Conservation (phyloP, 2,888 invertebrate species). For the Desoria tigrina region DNA sequence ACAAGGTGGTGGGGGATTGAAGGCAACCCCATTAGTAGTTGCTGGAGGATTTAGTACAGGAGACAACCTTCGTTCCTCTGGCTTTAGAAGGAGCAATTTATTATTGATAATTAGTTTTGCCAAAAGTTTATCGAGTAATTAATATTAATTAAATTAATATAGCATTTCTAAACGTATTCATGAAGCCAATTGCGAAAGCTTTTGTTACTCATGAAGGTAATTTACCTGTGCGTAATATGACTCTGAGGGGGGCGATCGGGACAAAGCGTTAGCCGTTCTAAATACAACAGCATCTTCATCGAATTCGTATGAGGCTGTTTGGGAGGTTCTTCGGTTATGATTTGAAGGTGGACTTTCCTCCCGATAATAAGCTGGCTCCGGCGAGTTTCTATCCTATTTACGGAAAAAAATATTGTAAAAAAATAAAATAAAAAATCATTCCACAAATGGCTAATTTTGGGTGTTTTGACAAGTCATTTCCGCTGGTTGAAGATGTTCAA, state of each 20-base stretch:
- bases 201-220: too few relatives aligned
- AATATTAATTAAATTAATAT: too few relatives aligned
- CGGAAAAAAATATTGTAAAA: neutral
- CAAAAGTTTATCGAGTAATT: too few relatives aligned
- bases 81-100: neutral
- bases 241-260: conserved; percentile 38
- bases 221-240: conserved; percentile 43
- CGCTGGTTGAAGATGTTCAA: too few relatives aligned
- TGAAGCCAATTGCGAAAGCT: too few relatives aligned
- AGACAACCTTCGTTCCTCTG: conserved; percentile 5
- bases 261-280: conserved; percentile 27
- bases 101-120: too few relatives aligned
- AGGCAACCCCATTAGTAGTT: neutral
- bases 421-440: conserved; percentile 4
- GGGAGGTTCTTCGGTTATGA: conserved; percentile 29
- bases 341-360: conserved; percentile 44
- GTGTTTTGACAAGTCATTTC: too few relatives aligned
- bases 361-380: conserved; percentile 46
- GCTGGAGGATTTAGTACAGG: neutral
- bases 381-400: conserved; percentile 45
- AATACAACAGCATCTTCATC: conserved; percentile 9
- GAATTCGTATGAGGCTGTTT: conserved; percentile 43
- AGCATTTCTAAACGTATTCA: too few relatives aligned
- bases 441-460: neutral
- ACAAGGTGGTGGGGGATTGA: neutral